phyloP scores from a whole-genome alignment of 2,797 vertebrate genomes.

The Myotis myotis region DNA sequence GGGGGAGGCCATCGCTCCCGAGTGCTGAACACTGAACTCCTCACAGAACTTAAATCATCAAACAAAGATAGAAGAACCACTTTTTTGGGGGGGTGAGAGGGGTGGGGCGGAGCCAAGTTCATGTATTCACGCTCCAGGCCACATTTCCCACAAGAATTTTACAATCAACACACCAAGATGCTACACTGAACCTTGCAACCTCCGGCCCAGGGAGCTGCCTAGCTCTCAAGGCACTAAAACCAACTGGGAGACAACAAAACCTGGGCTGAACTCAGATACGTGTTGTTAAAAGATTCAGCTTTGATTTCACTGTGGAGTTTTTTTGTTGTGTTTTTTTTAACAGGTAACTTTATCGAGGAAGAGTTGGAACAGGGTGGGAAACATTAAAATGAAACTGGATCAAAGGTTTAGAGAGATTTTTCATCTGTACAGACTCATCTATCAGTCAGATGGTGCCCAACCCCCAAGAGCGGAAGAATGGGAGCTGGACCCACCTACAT shows the following conservation, averaged over 20 bases:
- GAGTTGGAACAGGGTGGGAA: neutral
- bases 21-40: neutral
- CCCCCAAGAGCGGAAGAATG: neutral
- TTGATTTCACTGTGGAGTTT: neutral
- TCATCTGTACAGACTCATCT: neutral
- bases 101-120: neutral
- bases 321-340: neutral
- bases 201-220: neutral
- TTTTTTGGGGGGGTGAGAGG: neutral
- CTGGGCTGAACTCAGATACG: neutral
- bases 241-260: neutral
- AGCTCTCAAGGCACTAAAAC: neutral
- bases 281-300: neutral
- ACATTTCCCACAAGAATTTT: slow-evolving; percentile 47
- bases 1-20: neutral
- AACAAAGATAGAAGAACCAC: neutral
- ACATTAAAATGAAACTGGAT: neutral
- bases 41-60: slow-evolving; percentile 30
- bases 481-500: neutral
- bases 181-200: neutral
- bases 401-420: neutral
- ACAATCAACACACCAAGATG: neutral
- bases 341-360: neutral
- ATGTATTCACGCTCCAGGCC: neutral
- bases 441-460: neutral